These are phyloP conservation scores for Premnoplex brunnescens DNA, from an alignment of 2,797 vertebrate genomes.

Conservation along the genomic window DNA sequence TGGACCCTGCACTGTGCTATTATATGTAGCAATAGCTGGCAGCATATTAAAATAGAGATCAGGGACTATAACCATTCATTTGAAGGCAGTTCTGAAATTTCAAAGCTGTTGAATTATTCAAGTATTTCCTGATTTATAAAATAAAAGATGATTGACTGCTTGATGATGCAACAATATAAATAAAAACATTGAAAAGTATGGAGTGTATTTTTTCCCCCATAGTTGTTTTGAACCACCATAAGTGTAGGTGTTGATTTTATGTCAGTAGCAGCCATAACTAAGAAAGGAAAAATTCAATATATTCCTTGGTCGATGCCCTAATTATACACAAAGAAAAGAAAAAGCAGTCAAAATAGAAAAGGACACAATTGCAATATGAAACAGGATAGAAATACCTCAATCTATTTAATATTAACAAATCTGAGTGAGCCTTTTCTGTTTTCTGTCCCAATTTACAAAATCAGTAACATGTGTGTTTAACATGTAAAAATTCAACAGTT, in stretches of 20 bases:
- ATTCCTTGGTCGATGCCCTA: neutral
- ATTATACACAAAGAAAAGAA: neutral
- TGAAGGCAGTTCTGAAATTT: constrained; percentile 61
- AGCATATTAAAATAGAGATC: constrained; percentile 69
- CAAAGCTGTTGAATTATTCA: constrained; percentile 75
- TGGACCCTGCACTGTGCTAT: constrained; percentile 34
- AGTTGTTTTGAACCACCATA: neutral
- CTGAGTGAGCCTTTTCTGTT: neutral
- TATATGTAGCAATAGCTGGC: constrained; percentile 53
- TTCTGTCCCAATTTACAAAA: neutral
- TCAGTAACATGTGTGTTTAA: neutral
- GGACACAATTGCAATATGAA: neutral
- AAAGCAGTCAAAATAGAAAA: neutral
- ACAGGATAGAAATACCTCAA: neutral
- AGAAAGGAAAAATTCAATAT: neutral
- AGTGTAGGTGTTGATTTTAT: neutral
- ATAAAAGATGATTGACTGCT: constrained; percentile 47
- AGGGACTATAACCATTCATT: constrained; percentile 23
- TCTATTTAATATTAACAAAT: neutral
- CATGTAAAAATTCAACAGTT: neutral
- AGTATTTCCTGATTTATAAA: constrained; percentile 64
- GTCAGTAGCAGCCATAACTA: neutral
- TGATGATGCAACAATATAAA: constrained; percentile 1
- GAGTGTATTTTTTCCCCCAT: neutral
- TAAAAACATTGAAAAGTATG: neutral